Percentiles rank a stretch among this genome's conserved stretches.
phyloP scores from a whole-genome alignment of 2,888 invertebrate genomes.

The Tridacna gigas region DNA sequence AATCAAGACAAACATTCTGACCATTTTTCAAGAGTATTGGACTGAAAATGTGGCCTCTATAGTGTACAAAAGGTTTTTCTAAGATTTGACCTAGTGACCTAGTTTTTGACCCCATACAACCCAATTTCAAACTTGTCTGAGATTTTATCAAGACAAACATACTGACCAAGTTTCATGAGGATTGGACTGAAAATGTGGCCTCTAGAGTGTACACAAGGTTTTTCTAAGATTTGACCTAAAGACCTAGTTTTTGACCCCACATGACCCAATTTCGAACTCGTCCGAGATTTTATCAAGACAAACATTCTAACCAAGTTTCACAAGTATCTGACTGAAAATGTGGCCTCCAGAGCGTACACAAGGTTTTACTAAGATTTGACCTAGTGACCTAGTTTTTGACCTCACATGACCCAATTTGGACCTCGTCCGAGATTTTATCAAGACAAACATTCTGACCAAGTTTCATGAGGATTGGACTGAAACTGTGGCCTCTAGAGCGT shows the following conservation, averaged over 20 bases:
- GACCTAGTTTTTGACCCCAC: neutral
- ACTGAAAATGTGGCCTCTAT: no score
- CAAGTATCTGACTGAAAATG: neutral
- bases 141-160: slow-evolving; percentile 1
- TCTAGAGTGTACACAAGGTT: neutral
- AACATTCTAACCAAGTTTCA: neutral
- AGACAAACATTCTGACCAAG: neutral
- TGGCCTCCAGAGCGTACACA: neutral
- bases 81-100: no score
- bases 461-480: neutral
- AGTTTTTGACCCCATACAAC: no score
- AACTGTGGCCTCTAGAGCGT: neutral
- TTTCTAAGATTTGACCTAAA: neutral
- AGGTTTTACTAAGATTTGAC: neutral
- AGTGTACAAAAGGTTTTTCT: no score
- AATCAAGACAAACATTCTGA: no score
- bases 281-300: neutral
- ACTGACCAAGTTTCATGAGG: neutral
- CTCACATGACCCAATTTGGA: neutral
- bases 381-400: neutral
- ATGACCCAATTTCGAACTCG: neutral
- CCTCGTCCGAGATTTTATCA: neutral
- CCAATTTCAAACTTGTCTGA: no score
- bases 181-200: neutral
- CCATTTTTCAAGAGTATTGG: no score